phyloP scores from a whole-genome alignment of 2,113 vertebrate species.

The Aspidoscelis tigris region DNA sequence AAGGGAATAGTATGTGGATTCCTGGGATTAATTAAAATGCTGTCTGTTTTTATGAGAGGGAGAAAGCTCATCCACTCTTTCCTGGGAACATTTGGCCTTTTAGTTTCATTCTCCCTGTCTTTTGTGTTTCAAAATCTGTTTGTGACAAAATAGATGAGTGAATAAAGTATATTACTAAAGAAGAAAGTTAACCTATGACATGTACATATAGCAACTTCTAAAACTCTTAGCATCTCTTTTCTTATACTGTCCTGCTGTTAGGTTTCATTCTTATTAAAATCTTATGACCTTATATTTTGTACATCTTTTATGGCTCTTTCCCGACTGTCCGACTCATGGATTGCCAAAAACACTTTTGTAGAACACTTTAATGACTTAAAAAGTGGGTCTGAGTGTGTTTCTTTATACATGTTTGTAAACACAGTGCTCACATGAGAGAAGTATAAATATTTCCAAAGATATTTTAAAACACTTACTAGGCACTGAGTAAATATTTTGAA shows the following conservation, averaged over 20 bases:
- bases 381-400: not conserved
- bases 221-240: not conserved
- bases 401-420: no score
- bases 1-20: conserved; percentile 44
- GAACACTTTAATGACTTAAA: not conserved
- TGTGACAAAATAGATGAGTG: not conserved
- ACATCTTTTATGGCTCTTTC: not conserved
- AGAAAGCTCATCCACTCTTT: not conserved
- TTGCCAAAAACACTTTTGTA: not conserved
- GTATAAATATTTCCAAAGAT: no score
- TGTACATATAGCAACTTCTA: not conserved
- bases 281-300: not conserved
- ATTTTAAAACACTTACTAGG: no score
- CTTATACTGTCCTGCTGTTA: not conserved
- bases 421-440: no score
- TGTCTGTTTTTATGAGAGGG: not conserved
- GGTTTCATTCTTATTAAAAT: conserved; percentile 7
- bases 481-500: no score
- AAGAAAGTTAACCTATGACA: not conserved
- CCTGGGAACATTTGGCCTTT: not conserved
- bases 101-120: not conserved
- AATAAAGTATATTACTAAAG: conserved; percentile 18
- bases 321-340: not conserved
- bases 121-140: not conserved
- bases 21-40: conserved; percentile 34